phyloP scores from a whole-genome alignment of 2,888 invertebrate species.

The Macaria notata region DNA sequence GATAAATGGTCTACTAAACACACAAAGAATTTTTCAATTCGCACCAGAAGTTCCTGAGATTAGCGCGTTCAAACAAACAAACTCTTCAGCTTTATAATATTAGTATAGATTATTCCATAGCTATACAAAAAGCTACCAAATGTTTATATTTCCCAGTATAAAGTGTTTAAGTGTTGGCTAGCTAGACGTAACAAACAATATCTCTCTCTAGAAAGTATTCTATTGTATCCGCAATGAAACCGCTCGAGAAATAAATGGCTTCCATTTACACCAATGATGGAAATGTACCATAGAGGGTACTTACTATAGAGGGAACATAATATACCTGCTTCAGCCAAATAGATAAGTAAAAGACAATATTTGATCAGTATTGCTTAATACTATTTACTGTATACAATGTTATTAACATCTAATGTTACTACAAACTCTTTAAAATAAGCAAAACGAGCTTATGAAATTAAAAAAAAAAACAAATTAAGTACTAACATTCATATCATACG shows the following conservation, averaged over 20 bases:
- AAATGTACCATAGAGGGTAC: conserved; percentile 7
- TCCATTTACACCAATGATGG: conserved; percentile 21
- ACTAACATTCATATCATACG: too few species aligned
- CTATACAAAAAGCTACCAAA: too few species aligned
- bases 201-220: background rate
- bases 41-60: too few species aligned
- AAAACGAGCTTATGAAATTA: background rate
- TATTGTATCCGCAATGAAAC: background rate
- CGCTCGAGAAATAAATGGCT: conserved; percentile 11
- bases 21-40: too few species aligned
- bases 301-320: background rate
- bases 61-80: too few species aligned
- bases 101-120: too few species aligned
- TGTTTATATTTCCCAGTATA: too few species aligned
- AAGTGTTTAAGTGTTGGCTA: too few species aligned
- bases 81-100: too few species aligned
- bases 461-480: background rate
- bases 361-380: background rate
- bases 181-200: background rate
- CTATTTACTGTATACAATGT: background rate
- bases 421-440: background rate
- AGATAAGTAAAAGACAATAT: too few species aligned
- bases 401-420: background rate
- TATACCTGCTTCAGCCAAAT: background rate
- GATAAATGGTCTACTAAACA: too few species aligned